Conservation (phyloP, 2,797 vertebrate species). For the Bradypus variegatus region DNA sequence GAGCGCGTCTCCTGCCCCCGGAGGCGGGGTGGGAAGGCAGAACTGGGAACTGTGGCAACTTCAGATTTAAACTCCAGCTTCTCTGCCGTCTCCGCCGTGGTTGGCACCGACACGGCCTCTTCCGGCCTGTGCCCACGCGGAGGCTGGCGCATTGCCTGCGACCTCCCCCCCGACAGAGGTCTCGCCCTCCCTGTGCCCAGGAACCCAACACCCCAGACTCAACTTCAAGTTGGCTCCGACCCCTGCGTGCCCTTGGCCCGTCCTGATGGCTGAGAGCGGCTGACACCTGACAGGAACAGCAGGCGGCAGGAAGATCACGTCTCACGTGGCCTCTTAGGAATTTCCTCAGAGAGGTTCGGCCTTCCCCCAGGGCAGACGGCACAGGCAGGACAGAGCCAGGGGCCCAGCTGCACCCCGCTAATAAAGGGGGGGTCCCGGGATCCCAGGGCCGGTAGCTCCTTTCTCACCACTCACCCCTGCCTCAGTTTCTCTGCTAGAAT, state of each 20-base stretch:
- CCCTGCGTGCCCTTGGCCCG: no score
- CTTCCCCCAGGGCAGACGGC: neutral
- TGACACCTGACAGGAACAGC: slow-evolving; percentile 26
- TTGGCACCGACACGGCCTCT: neutral
- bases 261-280: neutral
- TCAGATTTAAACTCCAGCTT: slow-evolving; percentile 26
- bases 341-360: neutral
- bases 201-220: neutral
- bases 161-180: neutral
- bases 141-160: neutral
- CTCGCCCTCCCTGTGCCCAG: neutral
- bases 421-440: neutral
- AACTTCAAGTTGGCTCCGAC: neutral
- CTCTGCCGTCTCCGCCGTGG: neutral
- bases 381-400: neutral
- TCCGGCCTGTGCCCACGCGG: neutral
- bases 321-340: neutral
- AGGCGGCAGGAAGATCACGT: neutral
- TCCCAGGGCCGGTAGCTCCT: accelerated
- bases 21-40: neutral
- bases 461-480: neutral
- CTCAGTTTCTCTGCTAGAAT: slow-evolving; percentile 45
- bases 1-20: no score
- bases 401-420: neutral
- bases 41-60: neutral